Conservation (phyloP, 2,888 invertebrate species). For the Drosophila parthenogenetica region DNA sequence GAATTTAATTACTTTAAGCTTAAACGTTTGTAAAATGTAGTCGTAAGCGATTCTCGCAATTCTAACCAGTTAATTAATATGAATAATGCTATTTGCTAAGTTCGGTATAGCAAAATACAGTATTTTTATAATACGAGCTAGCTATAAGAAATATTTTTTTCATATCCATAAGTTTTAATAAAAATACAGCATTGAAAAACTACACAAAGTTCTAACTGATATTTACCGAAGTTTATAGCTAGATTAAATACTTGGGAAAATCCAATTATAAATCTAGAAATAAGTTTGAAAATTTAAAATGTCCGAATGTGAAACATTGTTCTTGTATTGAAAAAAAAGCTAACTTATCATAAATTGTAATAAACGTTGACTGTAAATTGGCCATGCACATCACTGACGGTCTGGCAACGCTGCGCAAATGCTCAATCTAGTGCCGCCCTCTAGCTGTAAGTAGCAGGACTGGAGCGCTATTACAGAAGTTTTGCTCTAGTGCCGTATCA, state of each 20-base stretch:
- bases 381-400: too few species aligned
- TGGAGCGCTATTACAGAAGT: not conserved
- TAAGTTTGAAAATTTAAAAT: too few species aligned
- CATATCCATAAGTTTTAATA: conserved; percentile 36
- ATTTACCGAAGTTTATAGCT: too few species aligned
- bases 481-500: not conserved
- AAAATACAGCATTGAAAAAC: conserved; percentile 8
- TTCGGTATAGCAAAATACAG: conserved; percentile 18
- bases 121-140: conserved; percentile 36
- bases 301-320: too few species aligned
- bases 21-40: conserved; percentile 58
- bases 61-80: conserved; percentile 67
- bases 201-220: not conserved
- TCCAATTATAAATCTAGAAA: too few species aligned
- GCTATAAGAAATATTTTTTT: conserved; percentile 48
- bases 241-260: too few species aligned
- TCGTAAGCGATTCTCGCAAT: conserved; percentile 51
- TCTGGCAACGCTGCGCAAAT: not conserved
- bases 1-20: conserved; percentile 40
- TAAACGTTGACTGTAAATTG: too few species aligned
- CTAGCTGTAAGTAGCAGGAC: conserved; percentile 7
- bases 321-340: too few species aligned
- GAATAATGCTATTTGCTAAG: conserved; percentile 8
- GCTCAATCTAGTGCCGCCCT: conserved; percentile 25
- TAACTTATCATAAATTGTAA: too few species aligned